Base-by-base conservation (phyloP, 2,797 vertebrate genomes). In the Morus bassanus region DNA sequence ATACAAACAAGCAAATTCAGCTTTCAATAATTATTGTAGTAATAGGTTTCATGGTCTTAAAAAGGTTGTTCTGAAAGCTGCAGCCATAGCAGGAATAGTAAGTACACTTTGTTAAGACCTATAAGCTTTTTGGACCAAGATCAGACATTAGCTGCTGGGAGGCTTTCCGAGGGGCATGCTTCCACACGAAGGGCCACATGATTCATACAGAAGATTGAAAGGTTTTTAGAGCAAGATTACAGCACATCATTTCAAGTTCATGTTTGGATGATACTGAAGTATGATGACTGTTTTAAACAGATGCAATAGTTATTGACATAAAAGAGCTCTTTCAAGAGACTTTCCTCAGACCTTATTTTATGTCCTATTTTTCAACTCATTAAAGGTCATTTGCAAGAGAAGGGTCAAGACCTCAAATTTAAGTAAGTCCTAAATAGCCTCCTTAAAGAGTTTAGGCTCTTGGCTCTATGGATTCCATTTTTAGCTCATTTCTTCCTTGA, bases 11-110 rank as follows among this genome's bases (percentile, higher is more conserved):
- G 77, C 17, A 96, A 96, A 94, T 78, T 76, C 79, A 61, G 28
- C 80, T 95, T 96, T 92, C 82, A 92, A 53, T 90, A 78, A 91
- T 81, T 92, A 93, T 18, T 76, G 22, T 8, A 88, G 35, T 39
- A 88, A 95, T 75, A 82, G n/a, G 56, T 79, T 95, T 94, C 33
- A 83, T 19, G 21, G 35, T 76, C 41, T 96, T 37, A 54, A 87
- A 89, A 90, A 22, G 75, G 57, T 60, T 78, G 86, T 56, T 92
- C 60, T 89, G 35, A 94, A 95, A 93, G 61, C 83, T 83, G 84
- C 51, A 93, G 74, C 69, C 22, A 3, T 7, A 60, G 77, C 50
- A 94, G 24, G 59, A n/a, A 60, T 13, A 81, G 37, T 18, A 68
- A 68, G 15, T 12, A 21, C 17, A 56, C 13, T 70, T 41, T 54